Evolutionary conservation across 2,113 vertebrate species (phyloP).

Genomic region (Sceloporus tristichus): DNA sequence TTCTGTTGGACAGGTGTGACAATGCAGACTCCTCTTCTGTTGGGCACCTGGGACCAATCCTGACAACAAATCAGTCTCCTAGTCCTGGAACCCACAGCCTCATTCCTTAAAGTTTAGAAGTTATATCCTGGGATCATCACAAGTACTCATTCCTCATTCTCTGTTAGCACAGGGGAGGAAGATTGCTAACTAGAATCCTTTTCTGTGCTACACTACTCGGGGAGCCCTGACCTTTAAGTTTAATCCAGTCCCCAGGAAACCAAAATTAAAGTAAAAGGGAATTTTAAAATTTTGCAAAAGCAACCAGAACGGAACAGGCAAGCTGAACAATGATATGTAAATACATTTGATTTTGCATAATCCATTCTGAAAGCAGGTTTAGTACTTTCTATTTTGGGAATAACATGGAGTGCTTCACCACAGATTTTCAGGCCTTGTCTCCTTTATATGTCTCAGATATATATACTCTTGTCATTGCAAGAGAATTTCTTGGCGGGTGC

Average conservation of each 20-base stretch:
- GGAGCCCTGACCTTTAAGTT: background rate
- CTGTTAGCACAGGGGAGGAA: background rate
- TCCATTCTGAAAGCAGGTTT: slow-evolving; percentile 39
- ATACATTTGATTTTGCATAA: slow-evolving; percentile 32
- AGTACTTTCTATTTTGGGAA: slow-evolving; percentile 22
- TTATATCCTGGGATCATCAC: background rate
- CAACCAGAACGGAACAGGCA: background rate
- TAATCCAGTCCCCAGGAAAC: background rate
- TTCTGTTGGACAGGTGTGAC: background rate
- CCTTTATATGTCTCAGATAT: slow-evolving; percentile 1
- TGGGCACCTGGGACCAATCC: too few species aligned
- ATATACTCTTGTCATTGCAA: background rate
- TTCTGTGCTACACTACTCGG: background rate
- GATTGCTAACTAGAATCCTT: background rate
- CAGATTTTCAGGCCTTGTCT: background rate
- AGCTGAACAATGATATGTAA: slow-evolving; percentile 30
- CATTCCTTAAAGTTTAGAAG: background rate
- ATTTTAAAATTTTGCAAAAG: slow-evolving; percentile 2
- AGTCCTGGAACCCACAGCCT: background rate
- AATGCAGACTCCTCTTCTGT: too few species aligned
- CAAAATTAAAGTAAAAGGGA: background rate
- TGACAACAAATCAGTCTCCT: too few species aligned
- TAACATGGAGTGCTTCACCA: slow-evolving; percentile 12
- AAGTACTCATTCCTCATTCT: background rate
- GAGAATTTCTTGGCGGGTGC: background rate